phyloP scores from a whole-genome alignment of 2,888 invertebrate genomes.

The Erannis defoliaria region DNA sequence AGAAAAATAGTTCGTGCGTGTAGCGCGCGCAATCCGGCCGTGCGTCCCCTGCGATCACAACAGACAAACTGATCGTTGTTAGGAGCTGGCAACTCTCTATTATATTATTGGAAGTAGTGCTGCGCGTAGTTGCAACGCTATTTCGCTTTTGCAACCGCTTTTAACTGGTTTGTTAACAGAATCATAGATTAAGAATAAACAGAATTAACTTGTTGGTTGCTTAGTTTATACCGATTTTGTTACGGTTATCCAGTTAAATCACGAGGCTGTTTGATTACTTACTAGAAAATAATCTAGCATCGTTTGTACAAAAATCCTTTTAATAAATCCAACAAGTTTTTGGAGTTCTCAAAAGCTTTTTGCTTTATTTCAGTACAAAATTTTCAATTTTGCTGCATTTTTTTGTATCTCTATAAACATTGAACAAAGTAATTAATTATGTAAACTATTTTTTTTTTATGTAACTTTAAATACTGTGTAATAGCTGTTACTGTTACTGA shows the following conservation, averaged over 20 bases:
- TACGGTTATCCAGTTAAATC: background rate
- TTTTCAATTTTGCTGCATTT: no score
- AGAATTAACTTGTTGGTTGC: conserved; percentile 2
- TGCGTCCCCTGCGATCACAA: conserved; percentile 64
- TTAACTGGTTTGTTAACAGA: conserved; percentile 15
- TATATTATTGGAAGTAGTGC: conserved; percentile 70
- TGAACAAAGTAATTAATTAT: no score
- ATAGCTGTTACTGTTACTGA: conserved; percentile 1
- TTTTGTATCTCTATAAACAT: no score
- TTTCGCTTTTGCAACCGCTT: conserved; percentile 31
- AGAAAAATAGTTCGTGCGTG: conserved; percentile 78
- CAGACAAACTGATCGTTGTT: conserved; percentile 79
- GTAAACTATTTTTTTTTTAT: no score
- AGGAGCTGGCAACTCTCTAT: conserved; percentile 64
- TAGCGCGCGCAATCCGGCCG: conserved; percentile 76
- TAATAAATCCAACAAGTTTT: no score
- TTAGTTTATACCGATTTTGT: conserved; percentile 10
- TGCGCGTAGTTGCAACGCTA: conserved; percentile 31
- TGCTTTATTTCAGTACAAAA: no score
- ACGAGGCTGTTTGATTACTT: background rate
- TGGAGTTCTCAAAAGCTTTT: no score
- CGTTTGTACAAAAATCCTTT: no score
- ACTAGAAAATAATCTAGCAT: background rate
- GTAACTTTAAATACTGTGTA: no score
- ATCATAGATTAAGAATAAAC: no score